Conservation (phyloP, 2,113 vertebrate genomes). For the Anthoscopus minutus region DNA sequence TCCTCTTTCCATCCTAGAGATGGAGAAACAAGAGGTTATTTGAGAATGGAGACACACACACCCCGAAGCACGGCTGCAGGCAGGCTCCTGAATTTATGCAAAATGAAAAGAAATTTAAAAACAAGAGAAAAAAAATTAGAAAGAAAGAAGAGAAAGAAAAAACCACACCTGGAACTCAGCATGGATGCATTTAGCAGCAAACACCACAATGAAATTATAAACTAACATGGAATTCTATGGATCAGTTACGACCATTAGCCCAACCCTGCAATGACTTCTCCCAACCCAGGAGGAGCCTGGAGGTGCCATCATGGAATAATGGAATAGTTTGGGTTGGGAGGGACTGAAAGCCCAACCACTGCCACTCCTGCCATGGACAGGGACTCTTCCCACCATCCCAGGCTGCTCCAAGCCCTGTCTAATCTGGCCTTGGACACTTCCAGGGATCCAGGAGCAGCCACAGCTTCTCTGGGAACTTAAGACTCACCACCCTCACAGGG, state of each 20-base stretch:
- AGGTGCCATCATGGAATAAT: background rate
- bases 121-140: background rate
- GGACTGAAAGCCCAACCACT: background rate
- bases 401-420: fast-evolving
- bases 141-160: background rate
- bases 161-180: constrained; percentile 28
- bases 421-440: background rate
- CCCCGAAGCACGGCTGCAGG: background rate
- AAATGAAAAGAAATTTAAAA: constrained; percentile 22
- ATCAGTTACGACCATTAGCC: background rate
- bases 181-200: constrained; percentile 46
- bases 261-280: constrained; percentile 36
- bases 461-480: background rate
- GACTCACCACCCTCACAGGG: background rate
- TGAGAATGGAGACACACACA: background rate
- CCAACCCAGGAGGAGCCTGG: background rate
- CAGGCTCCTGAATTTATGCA: constrained; percentile 14
- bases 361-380: background rate
- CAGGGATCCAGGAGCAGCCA: background rate
- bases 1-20: constrained; percentile 91
- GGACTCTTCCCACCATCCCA: background rate
- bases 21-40: constrained; percentile 60
- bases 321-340: background rate
- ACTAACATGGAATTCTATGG: background rate
- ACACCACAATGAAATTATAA: constrained; percentile 1